Conservation (phyloP, 2,113 vertebrate genomes). For the Trinectes maculatus region DNA sequence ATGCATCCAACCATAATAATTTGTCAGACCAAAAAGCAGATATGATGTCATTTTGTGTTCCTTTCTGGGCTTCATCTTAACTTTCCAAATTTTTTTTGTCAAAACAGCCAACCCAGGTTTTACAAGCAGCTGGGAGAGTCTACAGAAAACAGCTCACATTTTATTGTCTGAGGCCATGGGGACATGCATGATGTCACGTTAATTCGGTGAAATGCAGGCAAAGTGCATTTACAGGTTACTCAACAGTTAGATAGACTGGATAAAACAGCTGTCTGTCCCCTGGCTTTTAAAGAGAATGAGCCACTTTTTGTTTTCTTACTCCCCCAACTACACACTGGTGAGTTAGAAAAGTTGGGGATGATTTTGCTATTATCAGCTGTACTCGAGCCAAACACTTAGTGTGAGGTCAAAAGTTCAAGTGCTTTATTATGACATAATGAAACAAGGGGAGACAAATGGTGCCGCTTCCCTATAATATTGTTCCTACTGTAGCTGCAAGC, state of each 20-base stretch:
- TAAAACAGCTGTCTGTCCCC: background rate
- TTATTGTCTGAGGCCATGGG: background rate
- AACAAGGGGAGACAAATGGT: slow-evolving; percentile 34
- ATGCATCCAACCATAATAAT: background rate
- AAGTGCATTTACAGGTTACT: background rate
- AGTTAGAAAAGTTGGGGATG: slow-evolving; percentile 13
- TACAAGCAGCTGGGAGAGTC: background rate
- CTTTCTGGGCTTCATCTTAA: slow-evolving; percentile 4
- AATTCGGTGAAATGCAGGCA: background rate
- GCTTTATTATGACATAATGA: slow-evolving; percentile 59
- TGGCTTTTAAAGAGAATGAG: background rate
- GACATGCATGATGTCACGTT: background rate
- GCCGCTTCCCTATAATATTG: slow-evolving; percentile 39
- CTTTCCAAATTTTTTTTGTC: slow-evolving; percentile 1
- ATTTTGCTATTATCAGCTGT: background rate
- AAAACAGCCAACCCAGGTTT: slow-evolving; percentile 4
- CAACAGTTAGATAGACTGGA: background rate
- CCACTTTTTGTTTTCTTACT: background rate
- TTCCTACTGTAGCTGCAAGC: slow-evolving; percentile 34
- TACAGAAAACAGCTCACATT: slow-evolving; percentile 16
- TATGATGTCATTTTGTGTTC: background rate
- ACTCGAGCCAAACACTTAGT: slow-evolving; percentile 4
- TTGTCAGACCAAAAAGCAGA: background rate
- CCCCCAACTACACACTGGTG: background rate
- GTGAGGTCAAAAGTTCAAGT: slow-evolving; percentile 35